These are phyloP conservation scores for Conus betulinus DNA, from an alignment of 1,140 invertebrate species.

Conservation along the genomic window DNA sequence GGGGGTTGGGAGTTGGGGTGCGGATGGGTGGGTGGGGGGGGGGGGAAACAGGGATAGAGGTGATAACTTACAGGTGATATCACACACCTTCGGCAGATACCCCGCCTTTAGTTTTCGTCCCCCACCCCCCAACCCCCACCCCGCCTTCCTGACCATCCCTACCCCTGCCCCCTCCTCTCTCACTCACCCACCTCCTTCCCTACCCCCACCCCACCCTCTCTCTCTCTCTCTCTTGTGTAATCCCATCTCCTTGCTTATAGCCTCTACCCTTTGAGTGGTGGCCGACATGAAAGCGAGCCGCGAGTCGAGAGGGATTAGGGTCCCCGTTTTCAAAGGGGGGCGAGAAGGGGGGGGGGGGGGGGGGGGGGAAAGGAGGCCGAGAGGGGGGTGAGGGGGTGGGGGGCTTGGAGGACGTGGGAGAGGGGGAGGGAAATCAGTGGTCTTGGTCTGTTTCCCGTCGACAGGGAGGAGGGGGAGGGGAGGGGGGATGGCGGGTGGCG, in stretches of 20 bases:
- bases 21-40: background rate
- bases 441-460: background rate
- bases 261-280: background rate
- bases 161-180: background rate
- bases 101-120: background rate
- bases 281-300: background rate
- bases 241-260: background rate
- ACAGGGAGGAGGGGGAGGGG: no score
- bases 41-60: background rate
- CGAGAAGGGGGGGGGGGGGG: background rate
- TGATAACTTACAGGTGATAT: background rate
- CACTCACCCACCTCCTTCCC: background rate
- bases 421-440: background rate
- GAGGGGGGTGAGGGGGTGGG: background rate
- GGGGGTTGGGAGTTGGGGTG: background rate
- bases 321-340: background rate
- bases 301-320: background rate
- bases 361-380: background rate
- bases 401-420: no score
- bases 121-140: background rate
- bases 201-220: background rate
- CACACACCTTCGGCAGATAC: background rate
- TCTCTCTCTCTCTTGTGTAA: constrained; percentile 9
- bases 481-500: no score
- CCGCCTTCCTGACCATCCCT: background rate